phyloP scores from a whole-genome alignment of 2,113 vertebrate genomes.

The Cyprinodon tularosa region DNA sequence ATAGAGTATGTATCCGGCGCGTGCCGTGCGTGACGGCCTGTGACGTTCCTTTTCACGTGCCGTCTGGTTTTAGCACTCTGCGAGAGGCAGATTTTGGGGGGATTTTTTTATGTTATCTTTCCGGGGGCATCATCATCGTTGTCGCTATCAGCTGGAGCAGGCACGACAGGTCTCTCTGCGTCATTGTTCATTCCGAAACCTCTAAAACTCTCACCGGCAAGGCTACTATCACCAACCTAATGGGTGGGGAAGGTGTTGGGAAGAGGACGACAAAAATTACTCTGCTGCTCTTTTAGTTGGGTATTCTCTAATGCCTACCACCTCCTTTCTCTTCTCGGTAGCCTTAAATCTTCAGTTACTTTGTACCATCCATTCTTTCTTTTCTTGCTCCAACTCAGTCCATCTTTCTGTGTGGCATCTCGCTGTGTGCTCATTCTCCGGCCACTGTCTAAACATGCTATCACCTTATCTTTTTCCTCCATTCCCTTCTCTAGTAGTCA shows the following conservation, averaged over 20 bases:
- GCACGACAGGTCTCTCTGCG: conserved; percentile 71
- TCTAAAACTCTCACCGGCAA: conserved; percentile 61
- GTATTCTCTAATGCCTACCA: conserved; percentile 53
- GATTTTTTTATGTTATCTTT: neutral
- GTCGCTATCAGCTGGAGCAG: conserved; percentile 79
- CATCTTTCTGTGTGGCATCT: conserved; percentile 48
- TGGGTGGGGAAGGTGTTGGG: conserved; percentile 6
- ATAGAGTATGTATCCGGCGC: conserved; percentile 66
- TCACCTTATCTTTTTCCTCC: conserved; percentile 56
- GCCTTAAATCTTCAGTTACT: conserved; percentile 58
- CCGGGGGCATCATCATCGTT: conserved; percentile 79
- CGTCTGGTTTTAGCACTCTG: conserved; percentile 65
- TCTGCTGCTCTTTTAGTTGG: conserved; percentile 68
- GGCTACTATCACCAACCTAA: conserved; percentile 69
- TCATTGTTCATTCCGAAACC: conserved; percentile 65
- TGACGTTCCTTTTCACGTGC: conserved; percentile 61
- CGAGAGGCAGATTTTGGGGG: conserved; percentile 69
- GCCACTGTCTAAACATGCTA: conserved; percentile 64
- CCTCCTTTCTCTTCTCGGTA: neutral
- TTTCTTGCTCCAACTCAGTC: conserved; percentile 55
- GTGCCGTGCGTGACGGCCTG: conserved; percentile 64
- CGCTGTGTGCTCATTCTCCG: conserved; percentile 32
- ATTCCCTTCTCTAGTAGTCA: conserved; percentile 35
- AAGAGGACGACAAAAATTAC: conserved; percentile 67
- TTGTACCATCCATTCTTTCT: conserved; percentile 61